Evolutionary conservation across 2,888 invertebrate genomes (phyloP), one percentile per base, ranked within the genome.

Genomic region (Koerneria pararmatus): DNA sequence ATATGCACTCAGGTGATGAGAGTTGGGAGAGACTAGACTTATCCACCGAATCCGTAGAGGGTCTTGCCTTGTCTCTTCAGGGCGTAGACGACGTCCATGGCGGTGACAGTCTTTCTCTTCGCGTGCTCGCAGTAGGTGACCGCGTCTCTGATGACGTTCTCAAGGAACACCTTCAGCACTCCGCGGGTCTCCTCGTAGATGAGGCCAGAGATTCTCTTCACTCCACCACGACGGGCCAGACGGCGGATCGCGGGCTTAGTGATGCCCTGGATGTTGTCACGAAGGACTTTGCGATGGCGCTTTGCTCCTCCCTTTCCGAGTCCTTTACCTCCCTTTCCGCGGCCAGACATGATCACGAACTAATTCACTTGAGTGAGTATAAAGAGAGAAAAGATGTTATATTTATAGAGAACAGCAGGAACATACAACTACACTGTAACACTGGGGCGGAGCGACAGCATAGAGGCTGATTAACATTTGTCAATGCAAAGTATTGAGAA

Each of bases 61-160:
- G 79, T 79, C 62, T 77, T 71, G 65, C 79, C 78, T 69, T 79
- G 79, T 27, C 78, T 74, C 66, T 78, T 31, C n/a, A 80, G 74
- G 65, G 79, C 80, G 69, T 91, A 92, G 57, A 91, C 91, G 11
- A 92, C 90, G 77, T 92, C 91, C 91, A 91, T 91, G 19, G 91
- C 91, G 0, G 91, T 91, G 54, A 91, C 91, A 0, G 91, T 92
- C 86, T 92, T 92, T 76, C 91, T 87, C 85, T 91, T 92, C 53
- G 91, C 91, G 83, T 92, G 91, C 82, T 92, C 91, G 0, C 91
- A 91, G 85, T 91, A 91, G 5, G 91, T 91, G 60, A 91, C 91
- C n/a, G 91, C 90, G 82, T 91, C 91, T 54, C 90, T 87, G 76
- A 91, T 90, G 41, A 91, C 90, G 83, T 90, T 91, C 83, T 91